Evolutionary conservation across 2,888 invertebrate genomes (phyloP).

Genomic region (Tachystola acroxantha): DNA sequence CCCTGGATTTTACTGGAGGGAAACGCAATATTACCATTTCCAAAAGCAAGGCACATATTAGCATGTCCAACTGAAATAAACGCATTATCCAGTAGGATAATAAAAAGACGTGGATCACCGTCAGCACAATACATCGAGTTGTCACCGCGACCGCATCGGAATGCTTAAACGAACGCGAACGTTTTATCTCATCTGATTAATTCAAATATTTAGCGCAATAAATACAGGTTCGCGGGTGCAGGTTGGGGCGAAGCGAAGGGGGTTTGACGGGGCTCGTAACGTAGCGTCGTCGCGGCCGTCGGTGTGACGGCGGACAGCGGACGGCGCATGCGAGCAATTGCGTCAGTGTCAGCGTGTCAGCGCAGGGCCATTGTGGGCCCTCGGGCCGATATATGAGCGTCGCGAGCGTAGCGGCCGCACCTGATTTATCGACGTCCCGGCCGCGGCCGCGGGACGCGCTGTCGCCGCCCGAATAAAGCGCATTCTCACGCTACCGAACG

Average conservation of each 20-base stretch:
- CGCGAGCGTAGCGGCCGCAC: conserved; percentile 46
- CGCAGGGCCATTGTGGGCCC: conserved; percentile 59
- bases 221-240: conserved; percentile 46
- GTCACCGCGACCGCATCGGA: conserved; percentile 73
- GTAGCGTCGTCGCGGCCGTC: conserved; percentile 33
- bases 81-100: conserved; percentile 22
- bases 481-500: conserved; percentile 77
- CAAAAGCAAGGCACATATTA: no score
- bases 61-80: no score
- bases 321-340: conserved; percentile 65
- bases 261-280: conserved; percentile 32
- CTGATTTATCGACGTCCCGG: conserved; percentile 72
- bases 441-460: conserved; percentile 44
- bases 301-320: conserved; percentile 32
- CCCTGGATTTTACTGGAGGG: no score
- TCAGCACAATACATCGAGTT: conserved; percentile 73
- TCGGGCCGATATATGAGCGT: conserved; percentile 58
- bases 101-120: conserved; percentile 51
- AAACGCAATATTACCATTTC: no score
- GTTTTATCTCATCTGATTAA: conserved; percentile 77
- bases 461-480: conserved; percentile 68
- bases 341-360: conserved; percentile 68
- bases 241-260: conserved; percentile 27
- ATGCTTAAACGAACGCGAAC: conserved; percentile 69
- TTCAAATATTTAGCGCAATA: conserved; percentile 77